Evolutionary conservation across 2,797 vertebrate species (phyloP), one percentile per base, ranked within the genome.

Genomic region (Coccyzus lansbergi): DNA sequence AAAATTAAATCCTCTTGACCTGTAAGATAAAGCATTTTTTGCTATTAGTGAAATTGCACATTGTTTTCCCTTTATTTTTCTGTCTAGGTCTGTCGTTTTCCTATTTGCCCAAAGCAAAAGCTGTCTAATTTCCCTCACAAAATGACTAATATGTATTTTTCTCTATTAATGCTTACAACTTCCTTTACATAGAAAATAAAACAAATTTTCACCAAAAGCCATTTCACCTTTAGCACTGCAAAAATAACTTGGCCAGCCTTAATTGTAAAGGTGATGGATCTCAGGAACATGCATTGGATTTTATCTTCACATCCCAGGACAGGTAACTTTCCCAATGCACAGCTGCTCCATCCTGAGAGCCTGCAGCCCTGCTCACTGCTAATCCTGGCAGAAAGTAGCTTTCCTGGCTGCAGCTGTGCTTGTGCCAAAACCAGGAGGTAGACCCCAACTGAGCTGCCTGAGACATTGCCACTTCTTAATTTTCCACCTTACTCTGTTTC

Each of bases 281-380:
- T 87, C 55, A 46, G 33, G 18, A 6, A 59, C 19, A 4, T 2
- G 15, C 6, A 2, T 33, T 4, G 2, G 34, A 71, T 82, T 88
- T 68, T 68, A 74, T 31, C 53, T 92, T 84, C 92, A 63, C 82
- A 71, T 64, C 56, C 74, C 51, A 59, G 88, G 78, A 31, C 82
- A n/a, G 74, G 31, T 20, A 71, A 25, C 17, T 52, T 65, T 48
- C 62, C 71, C 6, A 2, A 48, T 19, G 18, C 58, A 7, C 49
- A 90, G 44, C n/a, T 51, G 25, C 42, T 16, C 88, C 17, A 17
- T 46, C 16, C 19, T 21, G 46, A 46, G 46, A 46, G 46, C 19
- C 20, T 18, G 46, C 46, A 46, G 46, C 46, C 46, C 46, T 20
- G 10, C 44, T 46, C 46, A 46, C 46, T 21, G 46, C 46, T 21